Evolutionary conservation across 2,888 invertebrate species (phyloP), one percentile per base, ranked within the genome.

Genomic region (Nomada lathburiana): DNA sequence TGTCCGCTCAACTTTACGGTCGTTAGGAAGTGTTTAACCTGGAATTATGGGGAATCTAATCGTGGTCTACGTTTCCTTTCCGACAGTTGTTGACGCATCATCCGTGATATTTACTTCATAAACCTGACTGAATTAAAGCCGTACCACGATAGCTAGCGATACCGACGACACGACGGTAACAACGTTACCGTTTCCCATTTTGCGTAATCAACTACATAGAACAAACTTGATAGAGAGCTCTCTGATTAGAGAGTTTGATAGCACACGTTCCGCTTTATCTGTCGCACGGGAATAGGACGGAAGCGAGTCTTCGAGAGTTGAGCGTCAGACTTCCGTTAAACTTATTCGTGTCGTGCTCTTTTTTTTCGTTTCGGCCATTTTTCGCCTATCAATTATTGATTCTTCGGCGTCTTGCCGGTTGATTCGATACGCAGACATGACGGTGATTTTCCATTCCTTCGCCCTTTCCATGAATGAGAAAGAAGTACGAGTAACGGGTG

Each of bases 281-380:
- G 52, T 52, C 65, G 29, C 55, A 23, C 16, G 76, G 71, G 74
- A 87, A 87, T 86, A 84, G 85, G 83, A 79, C 81, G 88, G 88
- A 88, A 89, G 84, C 84, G 84, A 82, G 85, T 47, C 83, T 74
- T 11, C 29, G 44, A 5, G 11, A 26, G 47, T 73, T 82, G 70
- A 79, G 82, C 42, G 47, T 79, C 82, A 83, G 87, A 90, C 89
- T 90, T 90, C 88, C 88, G 90, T 90, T 89, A 90, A 91, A 92
- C 92, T 92, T 91, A 90, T 92, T 89, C 89, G 88, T 83, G 72
- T 85, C 79, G 81, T 79, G 76, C 79, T 77, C 80, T 47, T 70
- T 65, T 69, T 69, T 81, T 73, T 26, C 26, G 26, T 26, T 26
- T 26, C 26, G 26, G 26, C 26, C 26, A 26, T 26, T 26, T 69